Base-by-base conservation (phyloP, 2,797 vertebrate genomes). In the Smutsia gigantea region DNA sequence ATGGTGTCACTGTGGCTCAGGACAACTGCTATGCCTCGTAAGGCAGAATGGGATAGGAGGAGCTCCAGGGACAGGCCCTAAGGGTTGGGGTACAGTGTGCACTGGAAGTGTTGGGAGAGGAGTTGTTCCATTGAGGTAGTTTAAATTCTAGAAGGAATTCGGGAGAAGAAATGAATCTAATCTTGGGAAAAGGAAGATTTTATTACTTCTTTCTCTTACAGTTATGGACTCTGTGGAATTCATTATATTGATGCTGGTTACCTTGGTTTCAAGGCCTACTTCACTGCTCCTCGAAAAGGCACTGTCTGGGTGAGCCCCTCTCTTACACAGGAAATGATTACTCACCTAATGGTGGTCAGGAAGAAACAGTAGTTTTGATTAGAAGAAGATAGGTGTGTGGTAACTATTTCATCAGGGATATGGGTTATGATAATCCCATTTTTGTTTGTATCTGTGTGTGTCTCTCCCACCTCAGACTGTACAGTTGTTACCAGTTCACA, bases 191-290 rank as follows among this genome's bases (percentile, higher is more conserved):
- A 78, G 29, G 57, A 79, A 93, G 23, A 9, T 86, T 82, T 95
- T 82, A 81, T 81, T 94, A 63, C 92, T 23, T 49, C 1, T 92
- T 69, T 87, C 75, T 46, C 0, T 95, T 92, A 0, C 61, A 99
- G 99, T 89, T 98, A 98, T 0, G 98, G 98, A 14, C 98, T 99
- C 34, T 99, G 99, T 25, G 99, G 99, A 66, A 98, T 99, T 95
- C 99, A 99, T 97, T 99, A 99, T 97, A 97, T 99, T 5, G 99
- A 99, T 19, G 98, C 99, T 0, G 99, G 99, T 13, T 99, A 99
- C 98, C 97, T 99, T 87, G 98, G 98, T 93, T 98, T 98, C 97
- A 99, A 98, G 95, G 97, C 99, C 13, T 98, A 99, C 88, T 99
- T 99, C 53, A 98, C 99, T 7, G 97, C 99, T 57, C 99, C 99